phyloP scores from a whole-genome alignment of 2,888 invertebrate genomes.

The Plebejus melissa region DNA sequence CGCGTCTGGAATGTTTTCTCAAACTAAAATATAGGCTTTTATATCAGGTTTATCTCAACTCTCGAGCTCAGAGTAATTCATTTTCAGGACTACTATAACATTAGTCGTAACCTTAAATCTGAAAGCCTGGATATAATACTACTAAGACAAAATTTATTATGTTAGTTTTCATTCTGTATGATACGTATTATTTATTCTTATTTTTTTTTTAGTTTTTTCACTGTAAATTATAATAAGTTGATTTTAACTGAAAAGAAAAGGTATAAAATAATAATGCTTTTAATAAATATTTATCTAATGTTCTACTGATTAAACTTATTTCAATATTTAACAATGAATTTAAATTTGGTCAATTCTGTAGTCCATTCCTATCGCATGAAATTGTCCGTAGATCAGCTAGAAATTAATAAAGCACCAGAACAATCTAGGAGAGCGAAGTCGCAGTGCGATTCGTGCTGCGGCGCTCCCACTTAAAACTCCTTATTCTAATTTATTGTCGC shows the following conservation, averaged over 20 bases:
- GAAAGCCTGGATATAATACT: not conserved
- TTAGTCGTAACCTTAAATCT: not conserved
- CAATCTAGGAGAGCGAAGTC: slow-evolving; percentile 24
- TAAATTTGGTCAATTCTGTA: not conserved
- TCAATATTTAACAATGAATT: not conserved
- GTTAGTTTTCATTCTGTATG: too few species aligned
- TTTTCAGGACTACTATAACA: not conserved
- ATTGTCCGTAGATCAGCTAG: not conserved
- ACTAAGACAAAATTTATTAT: not conserved
- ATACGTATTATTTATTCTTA: too few species aligned
- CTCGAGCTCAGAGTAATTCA: slow-evolving; percentile 7
- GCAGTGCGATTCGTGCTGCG: slow-evolving; percentile 43
- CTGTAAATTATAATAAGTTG: too few species aligned
- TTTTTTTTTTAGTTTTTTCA: too few species aligned
- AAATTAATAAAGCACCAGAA: not conserved
- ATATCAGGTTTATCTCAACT: not conserved
- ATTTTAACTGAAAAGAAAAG: too few species aligned
- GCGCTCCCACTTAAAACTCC: slow-evolving; percentile 65
- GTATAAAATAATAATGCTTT: too few species aligned
- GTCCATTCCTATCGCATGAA: not conserved
- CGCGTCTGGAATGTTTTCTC: slow-evolving; percentile 3
- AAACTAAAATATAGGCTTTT: not conserved
- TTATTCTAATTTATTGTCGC: slow-evolving; percentile 72
- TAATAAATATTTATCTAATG: not conserved
- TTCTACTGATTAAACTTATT: not conserved